A percentile compares a stretch with the other conserved stretches of the same genome.
phyloP scores from a whole-genome alignment of 2,113 vertebrate genomes.

The Oryzias woworae region DNA sequence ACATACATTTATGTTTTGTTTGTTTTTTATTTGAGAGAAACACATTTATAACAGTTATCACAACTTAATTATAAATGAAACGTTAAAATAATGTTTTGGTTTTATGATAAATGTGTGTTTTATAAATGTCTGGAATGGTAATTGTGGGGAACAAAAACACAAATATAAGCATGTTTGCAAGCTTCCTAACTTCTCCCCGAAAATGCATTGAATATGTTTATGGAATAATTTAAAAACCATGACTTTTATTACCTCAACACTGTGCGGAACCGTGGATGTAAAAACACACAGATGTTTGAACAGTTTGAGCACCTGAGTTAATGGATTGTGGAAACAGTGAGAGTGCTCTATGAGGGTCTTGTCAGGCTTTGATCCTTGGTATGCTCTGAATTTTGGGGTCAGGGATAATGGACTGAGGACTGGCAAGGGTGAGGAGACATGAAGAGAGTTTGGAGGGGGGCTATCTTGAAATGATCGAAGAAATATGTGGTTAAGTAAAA shows the following conservation, averaged over 20 bases:
- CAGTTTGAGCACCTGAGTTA: conserved; percentile 47
- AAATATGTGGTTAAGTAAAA: not conserved
- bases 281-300: conserved; percentile 23
- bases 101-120: no score
- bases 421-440: conserved; percentile 52
- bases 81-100: no score
- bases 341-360: conserved; percentile 53
- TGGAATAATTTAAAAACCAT: no score
- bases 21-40: no score
- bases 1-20: no score
- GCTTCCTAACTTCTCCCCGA: no score
- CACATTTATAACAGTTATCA: no score
- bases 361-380: conserved; percentile 70
- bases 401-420: conserved; percentile 60
- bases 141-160: no score
- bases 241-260: not conserved
- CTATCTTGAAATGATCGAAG: conserved; percentile 8
- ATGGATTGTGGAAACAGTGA: conserved; percentile 52
- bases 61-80: no score
- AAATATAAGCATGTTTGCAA: no score
- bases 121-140: no score
- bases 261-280: not conserved
- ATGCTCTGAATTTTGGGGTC: conserved; percentile 68
- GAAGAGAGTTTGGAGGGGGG: conserved; percentile 14
- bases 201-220: no score